Base-by-base conservation (phyloP, 1,140 invertebrate species). In the Odontomachus brunneus region DNA sequence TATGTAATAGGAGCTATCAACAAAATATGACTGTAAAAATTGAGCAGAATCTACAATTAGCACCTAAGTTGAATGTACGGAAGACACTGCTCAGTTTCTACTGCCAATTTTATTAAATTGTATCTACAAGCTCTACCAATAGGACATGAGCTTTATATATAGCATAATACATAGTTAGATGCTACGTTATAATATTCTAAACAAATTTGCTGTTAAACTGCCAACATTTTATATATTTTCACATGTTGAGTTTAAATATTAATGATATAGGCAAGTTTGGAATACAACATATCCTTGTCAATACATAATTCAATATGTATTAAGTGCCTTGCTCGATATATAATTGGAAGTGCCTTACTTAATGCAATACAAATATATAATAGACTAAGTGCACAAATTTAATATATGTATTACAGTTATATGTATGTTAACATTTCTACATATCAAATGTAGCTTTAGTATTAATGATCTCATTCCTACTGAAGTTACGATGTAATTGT, bases 391-490 rank as follows among this genome's bases (percentile, higher is more conserved):
- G 17, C 75, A 80, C 65, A 71, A 71, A 71, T 51, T 75, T 55
- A 80, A 11, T 75, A 63, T 26, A 9, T n/a, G 57, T 22, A 22
- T 55, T 19, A 3, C 4, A 78, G 7, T 17, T 78, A 26, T 38
- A 57, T 26, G 33, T 53, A 22, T 17, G 7, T 80, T 55, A 53
- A 80, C 14, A 69, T 59, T 59, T 48, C 12, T 38, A 17, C 11
- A 75, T 57, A 14, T 44, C 14, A 29, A 48, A 19, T n/a, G 14
- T 76, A 74, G 33, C 14, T 66, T 84, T 84, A 86, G 62, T 57
- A n/a, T 60, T 88, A 76, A 57, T 57, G 87, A 89, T 89, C 88
- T 89, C 88, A 88, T 83, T 81, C 55, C 72, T 38, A 75, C 59
- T 44, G 48, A 57, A 65, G 57, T 73, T 74, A 78, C 29, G 49